Base-by-base conservation (phyloP, 2,888 invertebrate species). In the Chymomyza caudatula region DNA sequence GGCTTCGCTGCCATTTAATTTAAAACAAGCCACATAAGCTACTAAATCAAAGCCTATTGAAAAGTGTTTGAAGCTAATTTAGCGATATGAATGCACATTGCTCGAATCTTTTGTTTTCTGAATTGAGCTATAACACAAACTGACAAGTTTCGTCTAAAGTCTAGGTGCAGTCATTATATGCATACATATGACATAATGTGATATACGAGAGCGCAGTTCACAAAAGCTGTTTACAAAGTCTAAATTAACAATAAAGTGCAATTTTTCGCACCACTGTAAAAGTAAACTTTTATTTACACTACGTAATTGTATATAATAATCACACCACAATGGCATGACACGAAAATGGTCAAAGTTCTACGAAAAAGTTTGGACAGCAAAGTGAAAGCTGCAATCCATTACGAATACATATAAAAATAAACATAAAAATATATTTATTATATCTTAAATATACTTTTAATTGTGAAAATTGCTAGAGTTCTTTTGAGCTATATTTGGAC, bases 231-330 rank as follows among this genome's bases (percentile, higher is more conserved):
- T 47, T 47, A 47, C 47, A 47, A 3, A 6, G 47, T 6, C 15
- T 17, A 17, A 17, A 47, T 47, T 47, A 47, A 56, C 56, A 56
- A 56, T 56, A 19, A 56, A 56, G 20, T 43, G 56, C 42, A 37
- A 19, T 42, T 13, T 19, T 37, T 29, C 15, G 55, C 55, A 37
- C 23, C 5, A 37, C 29, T 11, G 25, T 54, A 23, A 54, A 11
- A 37, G 29, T 11, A 15, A 25, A 8, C 5, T 51, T 23, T 22
- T 54, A 29, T 54, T 20, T 15, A 17, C 47, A 47, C 47, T 15
- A 47, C 5, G 23, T n/a, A 17, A 23, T 8, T 57, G 22, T 11
- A 22, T 11, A 44, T 19, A 57, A n/a, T 17, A 44, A 57, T 19
- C 43, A 17, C 20, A 22, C 44, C n/a, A 44, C 11, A 37, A 20